A percentile compares a stretch with the other conserved stretches of the same genome.
These are phyloP conservation scores for Sparidentex hasta DNA, from an alignment of 2,797 vertebrate genomes.

Conservation along the genomic window DNA sequence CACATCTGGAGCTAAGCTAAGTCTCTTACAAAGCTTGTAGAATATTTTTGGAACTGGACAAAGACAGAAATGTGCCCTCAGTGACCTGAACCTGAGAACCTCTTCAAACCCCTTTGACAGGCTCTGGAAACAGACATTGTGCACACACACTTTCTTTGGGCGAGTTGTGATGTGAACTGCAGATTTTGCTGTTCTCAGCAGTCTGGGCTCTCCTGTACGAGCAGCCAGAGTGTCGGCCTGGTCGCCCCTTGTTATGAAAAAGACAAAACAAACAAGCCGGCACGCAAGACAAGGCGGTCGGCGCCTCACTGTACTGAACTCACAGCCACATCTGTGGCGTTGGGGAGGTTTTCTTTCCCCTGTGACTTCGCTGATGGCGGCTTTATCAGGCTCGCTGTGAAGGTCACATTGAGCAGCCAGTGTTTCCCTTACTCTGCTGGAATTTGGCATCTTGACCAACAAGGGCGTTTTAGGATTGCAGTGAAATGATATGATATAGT, in stretches of 20 bases:
- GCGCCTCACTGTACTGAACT: not conserved
- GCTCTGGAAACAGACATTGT: constrained; percentile 13
- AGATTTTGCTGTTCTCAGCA: constrained; percentile 70
- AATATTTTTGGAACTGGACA: constrained; percentile 4
- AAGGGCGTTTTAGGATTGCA: constrained; percentile 5
- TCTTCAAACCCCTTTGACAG: not conserved
- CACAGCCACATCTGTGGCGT: constrained; percentile 9
- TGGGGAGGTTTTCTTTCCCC: constrained; percentile 37
- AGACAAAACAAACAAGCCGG: constrained; percentile 56
- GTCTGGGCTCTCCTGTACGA: constrained; percentile 36
- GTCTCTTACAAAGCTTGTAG: not conserved
- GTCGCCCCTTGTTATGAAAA: constrained; percentile 67
- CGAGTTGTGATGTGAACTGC: constrained; percentile 67
- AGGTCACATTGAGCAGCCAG: constrained; percentile 52
- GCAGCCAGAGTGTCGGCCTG: constrained; percentile 10
- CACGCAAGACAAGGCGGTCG: not conserved
- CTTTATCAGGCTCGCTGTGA: constrained; percentile 66
- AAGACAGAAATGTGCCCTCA: constrained; percentile 22
- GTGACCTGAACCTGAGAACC: constrained; percentile 19
- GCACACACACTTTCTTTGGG: constrained; percentile 18
- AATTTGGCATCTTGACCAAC: constrained; percentile 33
- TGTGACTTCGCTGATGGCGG: constrained; percentile 42
- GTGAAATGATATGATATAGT: not conserved
- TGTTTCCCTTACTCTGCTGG: constrained; percentile 45
- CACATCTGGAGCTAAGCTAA: not conserved